Evolutionary conservation across 1,140 invertebrate genomes (phyloP).

Genomic region (Marisa cornuarietis): DNA sequence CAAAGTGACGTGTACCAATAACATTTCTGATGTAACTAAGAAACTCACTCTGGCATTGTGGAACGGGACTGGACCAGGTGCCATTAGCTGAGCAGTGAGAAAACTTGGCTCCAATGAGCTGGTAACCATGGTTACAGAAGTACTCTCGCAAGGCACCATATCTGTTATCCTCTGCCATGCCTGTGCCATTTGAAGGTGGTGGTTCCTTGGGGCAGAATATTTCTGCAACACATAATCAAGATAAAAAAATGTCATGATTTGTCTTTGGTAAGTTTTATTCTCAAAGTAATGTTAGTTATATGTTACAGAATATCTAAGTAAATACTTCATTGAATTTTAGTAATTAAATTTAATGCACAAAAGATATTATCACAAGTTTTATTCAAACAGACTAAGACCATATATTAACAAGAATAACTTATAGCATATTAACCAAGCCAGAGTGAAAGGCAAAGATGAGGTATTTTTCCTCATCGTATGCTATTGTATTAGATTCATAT

Average conservation of each 20-base stretch:
- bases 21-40: background rate
- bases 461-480: too few species aligned
- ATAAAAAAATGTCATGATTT: background rate
- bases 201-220: conserved; percentile 48
- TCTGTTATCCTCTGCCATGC: conserved; percentile 31
- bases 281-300: too few species aligned
- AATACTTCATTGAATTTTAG: too few species aligned
- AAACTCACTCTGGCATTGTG: conserved; percentile 44
- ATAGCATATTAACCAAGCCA: too few species aligned
- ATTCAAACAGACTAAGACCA: background rate
- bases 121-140: conserved; percentile 39
- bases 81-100: conserved; percentile 45
- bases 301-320: too few species aligned
- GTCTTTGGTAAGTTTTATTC: too few species aligned
- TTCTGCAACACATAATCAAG: conserved; percentile 36
- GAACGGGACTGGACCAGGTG: conserved; percentile 41
- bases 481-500: too few species aligned
- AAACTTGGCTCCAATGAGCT: conserved; percentile 40
- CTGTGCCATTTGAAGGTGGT: conserved; percentile 30
- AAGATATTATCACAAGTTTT: too few species aligned
- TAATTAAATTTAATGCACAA: too few species aligned
- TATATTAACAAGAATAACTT: background rate
- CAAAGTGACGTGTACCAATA: background rate
- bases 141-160: conserved; percentile 41
- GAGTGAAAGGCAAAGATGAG: too few species aligned